Base-by-base conservation (phyloP, 2,888 invertebrate genomes). In the Conistra vaccinii region DNA sequence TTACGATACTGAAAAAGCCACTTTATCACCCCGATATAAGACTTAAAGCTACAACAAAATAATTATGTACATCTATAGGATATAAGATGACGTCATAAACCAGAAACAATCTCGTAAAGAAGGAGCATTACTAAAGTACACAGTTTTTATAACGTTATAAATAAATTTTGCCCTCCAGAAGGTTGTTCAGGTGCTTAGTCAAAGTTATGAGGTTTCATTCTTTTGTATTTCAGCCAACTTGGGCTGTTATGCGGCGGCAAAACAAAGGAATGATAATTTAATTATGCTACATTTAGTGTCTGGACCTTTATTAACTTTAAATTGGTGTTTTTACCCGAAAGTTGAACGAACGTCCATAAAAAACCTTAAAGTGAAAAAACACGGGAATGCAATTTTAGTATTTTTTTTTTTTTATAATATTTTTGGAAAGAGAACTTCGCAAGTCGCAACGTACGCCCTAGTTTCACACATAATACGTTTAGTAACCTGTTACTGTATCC, bases 51-150 rank as follows among this genome's bases (percentile, higher is more conserved):
- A 66, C 80, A 84, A 68, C 48, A 69, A 72, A 82, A 86, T 84
- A 84, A 78, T 85, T 77, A 78, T 77, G 79, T 84, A 70, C 78
- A 75, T 78, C 68, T 68, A 75, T 74, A 32, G 9, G 65, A 74
- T 58, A 82, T 73, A 86, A 85, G 85, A 80, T 87, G 78, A 87
- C 68, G 84, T 85, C 85, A 88, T 91, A 89, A 90, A 90, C 81
- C 83, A 80, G 89, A 85, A 91, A 89, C 88, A 91, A 87, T 90
- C 86, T 90, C 90, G 83, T 91, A 90, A 92, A 90, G 83, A 80
- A 85, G 76, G 73, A 61, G 78, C 77, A 76, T 86, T 83, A 73
- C 71, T 69, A 81, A 76, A 81, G 80, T 76, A 85, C 72, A 68
- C 69, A 48, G 51, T 72, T 88, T 87, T 87, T 85, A 86, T 83